Base-by-base conservation (phyloP, 2,797 vertebrate species). In the Silurus aristotelis region DNA sequence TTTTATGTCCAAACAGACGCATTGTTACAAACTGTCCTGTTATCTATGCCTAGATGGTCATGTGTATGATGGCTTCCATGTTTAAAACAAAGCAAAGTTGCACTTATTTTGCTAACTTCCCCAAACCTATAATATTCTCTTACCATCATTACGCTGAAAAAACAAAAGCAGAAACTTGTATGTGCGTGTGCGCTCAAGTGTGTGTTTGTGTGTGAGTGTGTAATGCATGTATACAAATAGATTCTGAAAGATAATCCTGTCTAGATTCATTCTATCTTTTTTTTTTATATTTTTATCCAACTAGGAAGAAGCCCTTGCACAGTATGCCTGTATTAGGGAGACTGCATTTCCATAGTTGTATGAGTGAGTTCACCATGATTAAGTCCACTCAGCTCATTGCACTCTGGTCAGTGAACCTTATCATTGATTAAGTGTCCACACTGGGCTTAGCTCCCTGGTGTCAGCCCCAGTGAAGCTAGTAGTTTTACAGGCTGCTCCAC, bases 401-500 rank as follows among this genome's bases (percentile, higher is more conserved):
- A 27, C 72, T 55, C 64, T 75, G 73, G 76, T 84, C 79, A 85
- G 56, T 67, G 86, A 81, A 80, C 17, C 85, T 82, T 89, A 87
- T 64, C 87, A 89, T 88, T 89, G 84, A 90, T 83, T 89, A 82
- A 89, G 79, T 89, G 88, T 90, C 90, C 88, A 81, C 90, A 88
- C 87, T 92, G 38, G 87, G 87, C 89, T 92, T 27, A 55, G 75
- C 48, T 87, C 64, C 81, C 82, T 80, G 25, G 56, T 88, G 85
- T 83, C 84, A 87, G 84, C 84, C 61, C 67, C 76, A 56, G 86
- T 90, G 86, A 84, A 85, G 70, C 81, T 87, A 81, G 82, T 88
- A 80, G 67, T 84, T 87, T 91, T 91, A 83, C 88, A 80, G 84
- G 93, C 93, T 94, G 93, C 92, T 89, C 88, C 92, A 89, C 90